These are phyloP conservation scores for Kryptolebias marmoratus DNA, from an alignment of 2,113 vertebrate species.

Conservation along the genomic window DNA sequence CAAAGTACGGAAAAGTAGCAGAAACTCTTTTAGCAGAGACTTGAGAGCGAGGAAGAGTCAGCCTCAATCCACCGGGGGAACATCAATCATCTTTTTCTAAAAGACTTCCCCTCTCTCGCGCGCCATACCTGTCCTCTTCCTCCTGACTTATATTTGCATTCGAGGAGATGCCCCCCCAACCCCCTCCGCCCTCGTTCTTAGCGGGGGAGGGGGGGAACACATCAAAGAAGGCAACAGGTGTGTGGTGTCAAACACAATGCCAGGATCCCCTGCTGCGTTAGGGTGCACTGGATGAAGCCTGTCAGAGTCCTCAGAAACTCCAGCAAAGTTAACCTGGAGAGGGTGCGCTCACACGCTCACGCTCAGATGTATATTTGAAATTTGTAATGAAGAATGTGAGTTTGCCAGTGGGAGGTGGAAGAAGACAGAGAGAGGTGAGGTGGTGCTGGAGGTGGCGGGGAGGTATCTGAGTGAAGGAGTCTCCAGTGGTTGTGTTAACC, in stretches of 20 bases:
- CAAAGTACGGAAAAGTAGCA: conserved; percentile 36
- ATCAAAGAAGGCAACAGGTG: conserved; percentile 79
- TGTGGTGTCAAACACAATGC: conserved; percentile 76
- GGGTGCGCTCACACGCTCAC: conserved; percentile 18
- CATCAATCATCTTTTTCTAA: conserved; percentile 72
- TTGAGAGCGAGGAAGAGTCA: conserved; percentile 57
- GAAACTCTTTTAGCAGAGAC: conserved; percentile 63
- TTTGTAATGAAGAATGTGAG: conserved; percentile 41
- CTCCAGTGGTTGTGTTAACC: conserved; percentile 70
- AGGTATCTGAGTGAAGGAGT: conserved; percentile 42
- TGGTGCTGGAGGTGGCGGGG: background rate
- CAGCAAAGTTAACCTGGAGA: conserved; percentile 59
- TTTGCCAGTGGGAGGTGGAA: conserved; percentile 40
- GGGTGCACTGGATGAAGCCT: conserved; percentile 68
- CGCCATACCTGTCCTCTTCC: conserved; percentile 62
- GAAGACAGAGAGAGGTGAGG: conserved; percentile 12
- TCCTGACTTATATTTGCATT: conserved; percentile 68
- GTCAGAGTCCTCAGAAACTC: conserved; percentile 70
- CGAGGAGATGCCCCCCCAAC: conserved; percentile 57
- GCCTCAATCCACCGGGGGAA: conserved; percentile 61
- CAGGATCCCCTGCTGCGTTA: conserved; percentile 59
- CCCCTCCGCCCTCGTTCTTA: conserved; percentile 10
- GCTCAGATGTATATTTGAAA: conserved; percentile 25
- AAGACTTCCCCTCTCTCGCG: conserved; percentile 52
- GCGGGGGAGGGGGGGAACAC: conserved; percentile 55